Evolutionary conservation across 2,888 invertebrate genomes (phyloP).

Genomic region (Rambutsinella grinnellia): DNA sequence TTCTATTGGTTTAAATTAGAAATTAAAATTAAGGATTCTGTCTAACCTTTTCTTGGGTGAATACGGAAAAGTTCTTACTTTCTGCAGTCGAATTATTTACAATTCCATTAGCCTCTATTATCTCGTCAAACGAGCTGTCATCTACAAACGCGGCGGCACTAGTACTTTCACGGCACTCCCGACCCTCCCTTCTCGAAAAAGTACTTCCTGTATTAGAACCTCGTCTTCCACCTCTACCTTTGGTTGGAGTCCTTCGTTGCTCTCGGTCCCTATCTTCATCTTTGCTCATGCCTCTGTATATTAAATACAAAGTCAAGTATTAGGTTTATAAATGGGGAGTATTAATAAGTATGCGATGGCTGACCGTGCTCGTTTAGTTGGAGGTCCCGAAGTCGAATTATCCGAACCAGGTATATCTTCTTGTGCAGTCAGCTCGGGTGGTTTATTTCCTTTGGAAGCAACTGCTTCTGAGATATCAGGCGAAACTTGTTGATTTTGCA

Average conservation of each 20-base stretch:
- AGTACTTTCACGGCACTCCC: slow-evolving; percentile 33
- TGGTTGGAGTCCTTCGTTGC: slow-evolving; percentile 48
- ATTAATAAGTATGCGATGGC: neutral
- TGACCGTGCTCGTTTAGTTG: slow-evolving; percentile 60
- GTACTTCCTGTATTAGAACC: slow-evolving; percentile 42
- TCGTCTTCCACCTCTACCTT: slow-evolving; percentile 61
- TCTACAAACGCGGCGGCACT: slow-evolving; percentile 49
- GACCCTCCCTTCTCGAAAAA: slow-evolving; percentile 30
- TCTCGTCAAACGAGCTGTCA: slow-evolving; percentile 60
- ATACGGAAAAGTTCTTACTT: slow-evolving; percentile 22
- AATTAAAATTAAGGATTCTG: no score
- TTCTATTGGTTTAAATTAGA: slow-evolving; percentile 1
- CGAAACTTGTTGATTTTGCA: slow-evolving; percentile 52
- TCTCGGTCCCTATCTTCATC: slow-evolving; percentile 59
- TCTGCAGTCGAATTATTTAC: slow-evolving; percentile 25
- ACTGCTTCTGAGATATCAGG: slow-evolving; percentile 55
- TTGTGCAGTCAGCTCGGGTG: slow-evolving; percentile 49
- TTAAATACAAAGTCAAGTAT: neutral
- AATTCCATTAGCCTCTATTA: slow-evolving; percentile 45
- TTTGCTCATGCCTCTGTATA: slow-evolving; percentile 57
- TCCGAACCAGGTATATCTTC: slow-evolving; percentile 48
- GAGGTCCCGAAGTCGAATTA: slow-evolving; percentile 44
- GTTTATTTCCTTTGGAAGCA: slow-evolving; percentile 44
- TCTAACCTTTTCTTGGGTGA: no score
- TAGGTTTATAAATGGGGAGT: neutral